Conservation (phyloP, 1,140 invertebrate genomes). For the Papilio glaucus region DNA sequence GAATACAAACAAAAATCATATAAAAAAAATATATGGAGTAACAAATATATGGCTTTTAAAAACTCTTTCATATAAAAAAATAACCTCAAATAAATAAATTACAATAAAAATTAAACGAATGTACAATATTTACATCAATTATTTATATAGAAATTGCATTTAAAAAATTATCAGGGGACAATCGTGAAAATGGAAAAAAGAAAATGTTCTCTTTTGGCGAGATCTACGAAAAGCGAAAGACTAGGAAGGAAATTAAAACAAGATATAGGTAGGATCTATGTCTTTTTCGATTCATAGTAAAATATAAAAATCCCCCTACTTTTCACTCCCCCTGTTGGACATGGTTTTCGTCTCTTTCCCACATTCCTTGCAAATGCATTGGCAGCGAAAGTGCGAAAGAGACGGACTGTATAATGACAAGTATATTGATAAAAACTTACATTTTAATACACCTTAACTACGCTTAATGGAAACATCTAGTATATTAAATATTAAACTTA, state of each 20-base stretch:
- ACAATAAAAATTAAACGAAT: constrained; percentile 74
- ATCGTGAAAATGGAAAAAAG: constrained; percentile 43
- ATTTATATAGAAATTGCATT: constrained; percentile 73
- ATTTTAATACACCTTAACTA: constrained; percentile 67
- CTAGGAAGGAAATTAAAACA: constrained; percentile 64
- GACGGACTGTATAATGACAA: constrained; percentile 64
- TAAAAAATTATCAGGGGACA: constrained; percentile 61
- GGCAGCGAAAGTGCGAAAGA: constrained; percentile 50
- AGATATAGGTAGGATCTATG: constrained; percentile 71
- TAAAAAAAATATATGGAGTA: constrained; percentile 62
- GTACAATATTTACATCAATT: constrained; percentile 82
- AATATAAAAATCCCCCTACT: constrained; percentile 78
- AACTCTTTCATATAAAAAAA: constrained; percentile 71
- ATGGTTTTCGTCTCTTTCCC: constrained; percentile 58
- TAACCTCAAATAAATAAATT: constrained; percentile 79
- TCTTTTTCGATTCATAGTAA: constrained; percentile 80
- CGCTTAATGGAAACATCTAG: constrained; percentile 74
- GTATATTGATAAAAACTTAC: constrained; percentile 80
- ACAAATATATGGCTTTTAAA: constrained; percentile 77
- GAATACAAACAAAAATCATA: too few species aligned
- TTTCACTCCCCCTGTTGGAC: constrained; percentile 78
- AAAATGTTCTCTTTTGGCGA: constrained; percentile 50
- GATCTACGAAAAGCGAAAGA: constrained; percentile 65
- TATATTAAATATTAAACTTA: constrained; percentile 77
- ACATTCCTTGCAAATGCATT: constrained; percentile 39